These are phyloP conservation scores for Monopis laevigella DNA, from an alignment of 2,888 invertebrate species.

Conservation along the genomic window DNA sequence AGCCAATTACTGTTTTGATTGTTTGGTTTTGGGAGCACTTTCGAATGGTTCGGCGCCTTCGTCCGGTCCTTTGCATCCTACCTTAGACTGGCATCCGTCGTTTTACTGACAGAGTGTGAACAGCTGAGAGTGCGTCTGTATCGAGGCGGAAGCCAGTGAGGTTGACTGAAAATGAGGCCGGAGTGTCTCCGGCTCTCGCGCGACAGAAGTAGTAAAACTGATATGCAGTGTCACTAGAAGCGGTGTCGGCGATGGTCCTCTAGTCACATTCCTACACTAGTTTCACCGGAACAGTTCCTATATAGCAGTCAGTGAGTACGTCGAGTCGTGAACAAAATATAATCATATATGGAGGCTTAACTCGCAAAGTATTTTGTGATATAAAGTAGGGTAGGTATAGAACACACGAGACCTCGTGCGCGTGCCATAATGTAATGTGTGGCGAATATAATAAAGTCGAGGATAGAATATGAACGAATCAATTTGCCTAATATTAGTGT, in stretches of 20 bases:
- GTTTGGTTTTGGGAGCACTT: slow-evolving; percentile 69
- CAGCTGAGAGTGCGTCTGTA: slow-evolving; percentile 19
- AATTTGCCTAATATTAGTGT: slow-evolving; percentile 23
- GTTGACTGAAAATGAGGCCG: slow-evolving; percentile 1
- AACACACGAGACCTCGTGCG: no score
- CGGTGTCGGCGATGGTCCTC: slow-evolving; percentile 20
- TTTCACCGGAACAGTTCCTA: slow-evolving; percentile 27
- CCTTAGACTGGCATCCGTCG: slow-evolving; percentile 64
- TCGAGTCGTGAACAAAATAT: slow-evolving; percentile 28
- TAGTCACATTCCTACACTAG: slow-evolving; percentile 41
- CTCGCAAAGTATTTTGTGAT: slow-evolving; percentile 61
- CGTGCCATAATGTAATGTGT: slow-evolving; percentile 1
- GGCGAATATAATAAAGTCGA: not conserved
- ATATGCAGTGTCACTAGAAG: slow-evolving; percentile 14
- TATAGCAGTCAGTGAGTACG: slow-evolving; percentile 24
- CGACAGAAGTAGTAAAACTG: not conserved
- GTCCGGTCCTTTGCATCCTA: slow-evolving; percentile 42
- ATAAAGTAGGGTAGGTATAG: slow-evolving; percentile 50
- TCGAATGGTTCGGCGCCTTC: slow-evolving; percentile 32
- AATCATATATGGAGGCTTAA: slow-evolving; percentile 38
- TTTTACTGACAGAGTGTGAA: slow-evolving; percentile 57
- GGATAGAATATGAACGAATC: slow-evolving; percentile 1
- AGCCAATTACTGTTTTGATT: slow-evolving; percentile 89
- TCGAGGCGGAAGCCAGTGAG: slow-evolving; percentile 6
- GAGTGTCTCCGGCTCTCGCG: slow-evolving; percentile 2